phyloP scores from a whole-genome alignment of 1,140 invertebrate genomes.

The Drosophila gunungcola region DNA sequence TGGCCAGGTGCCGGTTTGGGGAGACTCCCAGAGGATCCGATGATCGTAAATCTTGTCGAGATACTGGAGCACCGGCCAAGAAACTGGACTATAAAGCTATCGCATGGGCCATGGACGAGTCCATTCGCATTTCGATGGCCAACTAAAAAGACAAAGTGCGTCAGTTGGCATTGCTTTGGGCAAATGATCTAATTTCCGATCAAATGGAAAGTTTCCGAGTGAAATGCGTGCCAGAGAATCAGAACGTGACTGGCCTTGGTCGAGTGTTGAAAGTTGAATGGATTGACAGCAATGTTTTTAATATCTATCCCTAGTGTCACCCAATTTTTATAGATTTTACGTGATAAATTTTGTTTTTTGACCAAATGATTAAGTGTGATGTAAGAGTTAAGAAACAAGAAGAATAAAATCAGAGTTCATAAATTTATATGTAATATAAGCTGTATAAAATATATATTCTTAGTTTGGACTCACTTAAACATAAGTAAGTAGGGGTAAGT shows the following conservation, averaged over 20 bases:
- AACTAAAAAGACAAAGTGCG: slow-evolving; percentile 1
- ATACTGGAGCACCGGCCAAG: slow-evolving; percentile 1
- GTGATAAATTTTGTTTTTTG: no score
- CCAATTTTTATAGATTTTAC: no score
- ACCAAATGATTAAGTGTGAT: no score
- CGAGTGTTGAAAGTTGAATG: not conserved
- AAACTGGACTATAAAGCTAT: slow-evolving; percentile 1
- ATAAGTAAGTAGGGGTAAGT: no score
- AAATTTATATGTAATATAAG: no score
- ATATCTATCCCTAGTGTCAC: no score
- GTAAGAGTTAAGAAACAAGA: no score
- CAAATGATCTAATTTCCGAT: slow-evolving; percentile 20
- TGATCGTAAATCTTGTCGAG: slow-evolving; percentile 12
- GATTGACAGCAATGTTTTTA: not conserved
- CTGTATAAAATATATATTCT: no score
- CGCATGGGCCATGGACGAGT: not conserved
- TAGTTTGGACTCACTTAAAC: no score
- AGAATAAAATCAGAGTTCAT: no score
- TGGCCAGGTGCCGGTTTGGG: not conserved
- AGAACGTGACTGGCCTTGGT: not conserved
- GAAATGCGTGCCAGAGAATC: not conserved
- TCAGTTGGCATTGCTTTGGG: slow-evolving; percentile 10
- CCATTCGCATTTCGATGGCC: slow-evolving; percentile 7
- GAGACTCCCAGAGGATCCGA: not conserved
- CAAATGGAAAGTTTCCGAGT: slow-evolving; percentile 8